A percentile compares a stretch with the other conserved stretches of the same genome.
Conservation (phyloP, 2,797 vertebrate genomes). For the Myotis myotis region DNA sequence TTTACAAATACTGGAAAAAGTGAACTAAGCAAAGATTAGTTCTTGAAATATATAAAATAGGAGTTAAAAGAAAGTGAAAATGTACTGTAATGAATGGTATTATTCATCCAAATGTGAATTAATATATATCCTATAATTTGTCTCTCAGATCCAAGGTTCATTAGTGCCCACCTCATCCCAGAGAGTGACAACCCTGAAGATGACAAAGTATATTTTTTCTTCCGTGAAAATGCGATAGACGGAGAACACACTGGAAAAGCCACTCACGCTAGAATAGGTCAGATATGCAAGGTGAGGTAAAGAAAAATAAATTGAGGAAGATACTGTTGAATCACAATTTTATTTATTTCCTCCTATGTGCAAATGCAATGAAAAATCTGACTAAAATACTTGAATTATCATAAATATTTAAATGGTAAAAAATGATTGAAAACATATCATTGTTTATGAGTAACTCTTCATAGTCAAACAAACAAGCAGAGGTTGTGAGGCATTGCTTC, state of each 20-base stretch:
- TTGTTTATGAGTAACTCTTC: background rate
- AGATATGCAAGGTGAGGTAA: slow-evolving; percentile 95
- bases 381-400: background rate
- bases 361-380: background rate
- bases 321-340: background rate
- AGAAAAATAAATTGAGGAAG: background rate
- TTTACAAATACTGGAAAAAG: background rate
- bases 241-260: slow-evolving; percentile 97
- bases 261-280: slow-evolving; percentile 96
- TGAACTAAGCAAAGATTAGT: background rate
- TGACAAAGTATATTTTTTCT: slow-evolving; percentile 98
- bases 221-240: slow-evolving; percentile 97
- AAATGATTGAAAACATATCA: background rate
- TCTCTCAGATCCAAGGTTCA: slow-evolving; percentile 93
- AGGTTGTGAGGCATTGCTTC: background rate
- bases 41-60: background rate
- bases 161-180: slow-evolving; percentile 93
- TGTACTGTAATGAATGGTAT: background rate
- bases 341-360: background rate
- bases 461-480: background rate
- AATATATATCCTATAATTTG: background rate
- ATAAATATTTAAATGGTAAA: background rate
- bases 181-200: slow-evolving; percentile 99
- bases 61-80: background rate
- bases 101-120: background rate